Evolutionary conservation across 92 coral and sea anemone species (phyloP).

Genomic region (Porites lobata): DNA sequence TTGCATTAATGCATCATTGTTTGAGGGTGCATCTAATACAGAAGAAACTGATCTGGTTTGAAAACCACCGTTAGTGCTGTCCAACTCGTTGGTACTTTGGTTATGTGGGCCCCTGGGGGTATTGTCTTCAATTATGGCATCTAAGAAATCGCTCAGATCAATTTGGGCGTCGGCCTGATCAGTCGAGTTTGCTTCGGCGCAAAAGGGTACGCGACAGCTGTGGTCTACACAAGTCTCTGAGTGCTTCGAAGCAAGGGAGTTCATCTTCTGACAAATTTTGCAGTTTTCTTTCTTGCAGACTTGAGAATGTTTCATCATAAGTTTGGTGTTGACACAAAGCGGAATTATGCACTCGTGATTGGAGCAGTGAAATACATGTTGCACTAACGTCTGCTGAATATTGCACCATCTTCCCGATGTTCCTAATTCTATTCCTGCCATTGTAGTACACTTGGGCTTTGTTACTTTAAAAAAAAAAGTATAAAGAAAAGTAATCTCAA

Average conservation of each 20-base stretch:
- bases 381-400: constrained; percentile 9
- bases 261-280: constrained; percentile 24
- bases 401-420: not conserved
- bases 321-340: constrained; percentile 35
- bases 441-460: not conserved
- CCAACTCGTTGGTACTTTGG: not conserved
- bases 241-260: constrained; percentile 24
- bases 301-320: constrained; percentile 18
- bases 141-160: not conserved
- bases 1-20: not conserved
- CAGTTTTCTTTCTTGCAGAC: constrained; percentile 3
- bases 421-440: not conserved
- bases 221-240: constrained; percentile 5
- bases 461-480: too few species aligned
- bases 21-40: not conserved
- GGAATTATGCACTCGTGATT: constrained; percentile 27
- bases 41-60: not conserved
- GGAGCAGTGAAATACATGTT: constrained; percentile 16
- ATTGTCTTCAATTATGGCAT: not conserved
- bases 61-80: not conserved
- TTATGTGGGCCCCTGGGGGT: not conserved
- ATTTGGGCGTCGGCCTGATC: not conserved
- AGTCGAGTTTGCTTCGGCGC: constrained; percentile 32
- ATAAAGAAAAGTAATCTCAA: too few species aligned
- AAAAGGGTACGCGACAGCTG: constrained; percentile 29